Evolutionary conservation across 2,888 invertebrate genomes (phyloP).

Genomic region (Zaprionus bogoriensis): DNA sequence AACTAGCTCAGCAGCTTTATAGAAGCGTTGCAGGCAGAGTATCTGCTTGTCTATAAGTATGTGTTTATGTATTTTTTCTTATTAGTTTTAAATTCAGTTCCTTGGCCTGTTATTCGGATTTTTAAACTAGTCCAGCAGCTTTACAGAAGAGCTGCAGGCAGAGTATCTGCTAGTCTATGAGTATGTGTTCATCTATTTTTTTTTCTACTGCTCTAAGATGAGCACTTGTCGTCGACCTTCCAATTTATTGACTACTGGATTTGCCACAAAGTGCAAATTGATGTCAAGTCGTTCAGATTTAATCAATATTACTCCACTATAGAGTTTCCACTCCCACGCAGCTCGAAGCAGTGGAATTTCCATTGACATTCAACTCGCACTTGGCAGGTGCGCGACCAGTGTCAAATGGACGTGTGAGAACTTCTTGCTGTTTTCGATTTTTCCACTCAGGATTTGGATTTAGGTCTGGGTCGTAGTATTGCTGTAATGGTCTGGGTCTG

Average conservation of each 20-base stretch:
- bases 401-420: slow-evolving; percentile 21
- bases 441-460: no score
- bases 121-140: no score
- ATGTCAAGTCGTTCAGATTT: slow-evolving; percentile 39
- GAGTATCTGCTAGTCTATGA: no score
- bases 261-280: slow-evolving; percentile 51
- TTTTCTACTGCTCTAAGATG: no score
- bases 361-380: not conserved
- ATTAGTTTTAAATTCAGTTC: not conserved
- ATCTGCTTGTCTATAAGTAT: not conserved
- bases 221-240: not conserved
- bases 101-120: no score
- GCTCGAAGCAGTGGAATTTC: slow-evolving; percentile 22
- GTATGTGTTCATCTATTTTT: no score
- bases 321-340: not conserved
- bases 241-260: not conserved
- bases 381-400: slow-evolving; percentile 2
- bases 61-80: not conserved
- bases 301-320: slow-evolving; percentile 1
- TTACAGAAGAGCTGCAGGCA: no score
- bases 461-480: not conserved
- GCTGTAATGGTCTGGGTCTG: not conserved
- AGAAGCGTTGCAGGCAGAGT: not conserved
- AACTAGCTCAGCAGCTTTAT: not conserved
- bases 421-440: not conserved